A percentile compares a stretch with the other conserved stretches of the same genome.
These are phyloP conservation scores for Leptonema lineaticorne DNA, from an alignment of 1,140 invertebrate genomes.

Conservation along the genomic window DNA sequence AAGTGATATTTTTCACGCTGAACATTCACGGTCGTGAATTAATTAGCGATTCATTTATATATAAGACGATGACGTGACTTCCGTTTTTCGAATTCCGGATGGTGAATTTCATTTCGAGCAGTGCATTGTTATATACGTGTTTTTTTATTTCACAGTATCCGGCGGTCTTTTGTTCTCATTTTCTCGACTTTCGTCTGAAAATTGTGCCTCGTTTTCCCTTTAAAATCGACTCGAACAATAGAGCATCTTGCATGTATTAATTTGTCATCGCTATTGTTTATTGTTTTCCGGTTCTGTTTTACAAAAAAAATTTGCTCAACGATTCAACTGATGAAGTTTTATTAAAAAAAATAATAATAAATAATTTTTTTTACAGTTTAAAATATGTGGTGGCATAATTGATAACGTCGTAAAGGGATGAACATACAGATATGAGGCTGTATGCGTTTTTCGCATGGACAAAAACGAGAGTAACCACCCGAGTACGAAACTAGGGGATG, in stretches of 20 bases:
- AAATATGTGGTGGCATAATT: not conserved
- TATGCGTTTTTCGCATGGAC: no score
- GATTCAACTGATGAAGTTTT: not conserved
- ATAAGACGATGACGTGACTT: not conserved
- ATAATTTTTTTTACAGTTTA: not conserved
- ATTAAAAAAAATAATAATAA: not conserved
- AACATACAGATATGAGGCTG: not conserved
- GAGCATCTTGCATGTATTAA: not conserved
- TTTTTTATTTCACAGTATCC: conserved; percentile 29
- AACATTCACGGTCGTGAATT: conserved; percentile 34
- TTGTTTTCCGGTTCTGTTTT: not conserved
- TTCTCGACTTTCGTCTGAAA: not conserved
- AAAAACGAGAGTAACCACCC: no score
- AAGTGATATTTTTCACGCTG: no score
- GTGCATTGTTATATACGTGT: conserved; percentile 33
- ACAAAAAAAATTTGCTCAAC: not conserved
- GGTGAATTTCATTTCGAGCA: conserved; percentile 40
- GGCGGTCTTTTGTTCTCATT: not conserved
- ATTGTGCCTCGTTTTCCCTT: not conserved
- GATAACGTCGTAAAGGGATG: not conserved
- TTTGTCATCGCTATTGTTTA: not conserved
- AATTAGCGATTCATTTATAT: conserved; percentile 26
- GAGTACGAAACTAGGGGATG: no score
- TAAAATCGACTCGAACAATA: not conserved
- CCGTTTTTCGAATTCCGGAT: not conserved